Percentiles rank a stretch among this genome's conserved stretches.
phyloP scores from a whole-genome alignment of 2,797 vertebrate species.

The Columba guinea region DNA sequence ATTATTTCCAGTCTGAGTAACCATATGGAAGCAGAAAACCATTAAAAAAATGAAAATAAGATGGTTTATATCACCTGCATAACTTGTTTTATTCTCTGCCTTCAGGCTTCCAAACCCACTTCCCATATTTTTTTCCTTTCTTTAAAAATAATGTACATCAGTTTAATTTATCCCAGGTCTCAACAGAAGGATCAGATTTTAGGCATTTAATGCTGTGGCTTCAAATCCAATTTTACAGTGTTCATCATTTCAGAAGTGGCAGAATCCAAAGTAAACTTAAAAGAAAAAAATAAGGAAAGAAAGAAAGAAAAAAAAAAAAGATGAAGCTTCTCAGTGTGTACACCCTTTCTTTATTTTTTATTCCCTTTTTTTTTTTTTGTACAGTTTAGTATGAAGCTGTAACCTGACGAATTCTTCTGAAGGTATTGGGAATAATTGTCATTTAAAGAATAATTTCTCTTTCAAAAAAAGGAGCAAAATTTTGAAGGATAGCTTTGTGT shows the following conservation, averaged over 20 bases:
- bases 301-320: background rate
- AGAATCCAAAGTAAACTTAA: slow-evolving; percentile 59
- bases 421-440: slow-evolving; percentile 10
- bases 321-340: slow-evolving; percentile 4
- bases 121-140: slow-evolving; percentile 78
- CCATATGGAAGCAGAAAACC: slow-evolving; percentile 76
- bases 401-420: slow-evolving; percentile 40
- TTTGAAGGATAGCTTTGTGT: background rate
- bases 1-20: slow-evolving; percentile 74
- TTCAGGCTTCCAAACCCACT: slow-evolving; percentile 76
- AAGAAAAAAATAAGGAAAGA: background rate
- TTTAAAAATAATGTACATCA: slow-evolving; percentile 83
- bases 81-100: slow-evolving; percentile 81
- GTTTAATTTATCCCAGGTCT: slow-evolving; percentile 84
- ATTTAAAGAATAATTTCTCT: slow-evolving; percentile 27
- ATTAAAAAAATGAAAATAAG: slow-evolving; percentile 76
- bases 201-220: slow-evolving; percentile 79
- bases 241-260: slow-evolving; percentile 78
- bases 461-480: background rate
- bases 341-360: background rate
- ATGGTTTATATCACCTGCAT: slow-evolving; percentile 82
- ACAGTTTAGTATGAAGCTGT: slow-evolving; percentile 8
- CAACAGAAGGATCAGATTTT: slow-evolving; percentile 82
- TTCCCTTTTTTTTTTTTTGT: background rate
- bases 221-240: slow-evolving; percentile 82